Conservation (phyloP, 2,888 invertebrate species). For the Ecdyonurus torrentis region DNA sequence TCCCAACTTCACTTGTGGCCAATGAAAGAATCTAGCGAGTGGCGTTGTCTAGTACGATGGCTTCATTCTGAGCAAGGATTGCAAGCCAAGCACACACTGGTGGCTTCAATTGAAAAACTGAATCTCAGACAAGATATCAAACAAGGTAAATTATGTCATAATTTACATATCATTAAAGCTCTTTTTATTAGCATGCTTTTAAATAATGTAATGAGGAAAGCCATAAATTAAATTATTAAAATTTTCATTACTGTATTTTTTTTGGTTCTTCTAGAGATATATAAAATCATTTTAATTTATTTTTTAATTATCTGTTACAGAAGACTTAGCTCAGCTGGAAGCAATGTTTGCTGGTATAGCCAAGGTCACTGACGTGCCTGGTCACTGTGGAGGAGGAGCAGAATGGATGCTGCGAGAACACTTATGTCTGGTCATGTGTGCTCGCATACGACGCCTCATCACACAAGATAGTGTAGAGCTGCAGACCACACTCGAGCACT, state of each 20-base stretch:
- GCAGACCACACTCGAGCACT: neutral
- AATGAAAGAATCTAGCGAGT: neutral
- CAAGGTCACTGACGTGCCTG: neutral
- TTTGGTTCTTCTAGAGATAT: no score
- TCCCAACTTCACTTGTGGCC: neutral
- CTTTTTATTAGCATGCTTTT: no score
- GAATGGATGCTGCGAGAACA: neutral
- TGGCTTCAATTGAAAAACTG: neutral
- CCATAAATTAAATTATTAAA: no score
- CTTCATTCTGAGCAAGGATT: neutral
- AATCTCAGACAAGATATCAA: neutral
- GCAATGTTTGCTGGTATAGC: no score
- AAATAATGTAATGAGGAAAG: no score
- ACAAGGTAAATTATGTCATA: neutral
- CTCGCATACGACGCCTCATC: neutral
- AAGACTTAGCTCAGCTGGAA: no score
- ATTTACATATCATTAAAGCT: no score
- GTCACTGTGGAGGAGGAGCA: neutral
- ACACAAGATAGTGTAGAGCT: neutral
- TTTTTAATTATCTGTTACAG: no score
- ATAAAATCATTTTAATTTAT: no score
- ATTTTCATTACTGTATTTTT: no score
- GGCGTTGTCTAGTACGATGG: neutral
- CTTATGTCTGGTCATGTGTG: neutral
- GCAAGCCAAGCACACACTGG: neutral